Percentiles rank a stretch among this genome's conserved stretches.
phyloP scores from a whole-genome alignment of 2,113 vertebrate species.

The Gyps fulvus region DNA sequence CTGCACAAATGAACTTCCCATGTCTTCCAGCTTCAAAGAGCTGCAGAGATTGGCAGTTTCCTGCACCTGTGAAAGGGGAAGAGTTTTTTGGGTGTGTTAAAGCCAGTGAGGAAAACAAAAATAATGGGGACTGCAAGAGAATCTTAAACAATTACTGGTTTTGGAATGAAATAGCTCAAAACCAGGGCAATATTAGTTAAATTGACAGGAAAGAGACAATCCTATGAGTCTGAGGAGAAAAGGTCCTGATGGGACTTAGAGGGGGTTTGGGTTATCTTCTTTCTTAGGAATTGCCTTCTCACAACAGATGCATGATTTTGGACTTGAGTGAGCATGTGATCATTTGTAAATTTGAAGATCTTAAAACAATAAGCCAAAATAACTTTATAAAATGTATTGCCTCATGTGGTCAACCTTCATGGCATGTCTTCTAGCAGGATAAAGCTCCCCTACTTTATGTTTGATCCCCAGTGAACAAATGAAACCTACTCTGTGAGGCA shows the following conservation, averaged over 20 bases:
- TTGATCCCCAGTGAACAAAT: background rate
- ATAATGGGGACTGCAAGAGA: background rate
- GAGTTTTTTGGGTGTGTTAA: background rate
- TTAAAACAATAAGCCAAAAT: background rate
- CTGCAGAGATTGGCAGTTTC: background rate
- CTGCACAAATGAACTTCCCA: background rate
- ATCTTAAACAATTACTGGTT: background rate
- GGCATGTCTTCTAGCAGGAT: background rate
- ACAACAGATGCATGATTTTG: background rate
- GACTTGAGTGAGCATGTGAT: background rate
- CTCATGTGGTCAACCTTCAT: background rate
- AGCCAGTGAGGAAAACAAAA: background rate
- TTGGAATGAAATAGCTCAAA: background rate
- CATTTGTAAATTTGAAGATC: background rate
- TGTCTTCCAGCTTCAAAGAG: background rate
- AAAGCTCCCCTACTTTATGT: background rate
- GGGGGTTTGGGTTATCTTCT: background rate
- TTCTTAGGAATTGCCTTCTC: background rate
- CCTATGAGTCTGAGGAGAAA: background rate
- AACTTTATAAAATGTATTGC: background rate
- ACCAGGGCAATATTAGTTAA: background rate
- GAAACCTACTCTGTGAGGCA: background rate
- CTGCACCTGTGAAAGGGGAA: background rate
- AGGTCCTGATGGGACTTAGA: background rate
- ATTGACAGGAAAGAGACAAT: background rate